Base-by-base conservation (phyloP, 30 jellyfish, hydroid and myxozoan genomes). In the Nemopilema nomurai region DNA sequence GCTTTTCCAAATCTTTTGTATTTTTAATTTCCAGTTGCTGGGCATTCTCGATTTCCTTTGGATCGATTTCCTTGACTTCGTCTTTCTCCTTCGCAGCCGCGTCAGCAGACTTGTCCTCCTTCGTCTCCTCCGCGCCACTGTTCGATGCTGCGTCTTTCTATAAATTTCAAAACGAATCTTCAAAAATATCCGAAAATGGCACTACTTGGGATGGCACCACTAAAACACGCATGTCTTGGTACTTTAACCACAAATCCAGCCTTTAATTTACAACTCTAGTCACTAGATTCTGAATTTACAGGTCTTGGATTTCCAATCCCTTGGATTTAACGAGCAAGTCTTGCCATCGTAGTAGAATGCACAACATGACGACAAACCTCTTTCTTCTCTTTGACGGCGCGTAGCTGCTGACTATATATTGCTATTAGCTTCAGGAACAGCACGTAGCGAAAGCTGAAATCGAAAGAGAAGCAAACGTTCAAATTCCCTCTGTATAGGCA, bases 401-500 rank as follows among this genome's bases (percentile, higher is more conserved):
- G 87, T 17, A 76, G 90, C 23, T 93, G 96, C 49, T 83, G 97
- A 26, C 88, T 87, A 63, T 94, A 77, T 57, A 94, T 65, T 24
- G 97, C 99, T 53, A 94, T 88, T 62, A 94, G 84, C 85, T 88
- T 89, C 51, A 94, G 84, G 67, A 94, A 94, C 78, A 91, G 77
- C 9, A 94, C 97, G 71, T 94, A 94, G 77, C 96, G 81, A 71
- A 77, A 94, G 16, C 99, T 94, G 85, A 18, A 71, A 24, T 28
- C 16, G 51, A 49, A 4, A 63, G 51, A 27, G 13, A 41, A n/a
- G n/a, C n/a, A 41, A 41, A 41, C 57, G 57, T 13, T 41, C 57
- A 41, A 41, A n/a, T n/a, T n/a, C n/a, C n/a, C n/a, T n/a, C n/a
- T n/a, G n/a, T n/a, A n/a, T n/a, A n/a, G n/a, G n/a, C n/a, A n/a